These are phyloP conservation scores for Mugil cephalus DNA, from an alignment of 2,113 vertebrate species.

Conservation along the genomic window DNA sequence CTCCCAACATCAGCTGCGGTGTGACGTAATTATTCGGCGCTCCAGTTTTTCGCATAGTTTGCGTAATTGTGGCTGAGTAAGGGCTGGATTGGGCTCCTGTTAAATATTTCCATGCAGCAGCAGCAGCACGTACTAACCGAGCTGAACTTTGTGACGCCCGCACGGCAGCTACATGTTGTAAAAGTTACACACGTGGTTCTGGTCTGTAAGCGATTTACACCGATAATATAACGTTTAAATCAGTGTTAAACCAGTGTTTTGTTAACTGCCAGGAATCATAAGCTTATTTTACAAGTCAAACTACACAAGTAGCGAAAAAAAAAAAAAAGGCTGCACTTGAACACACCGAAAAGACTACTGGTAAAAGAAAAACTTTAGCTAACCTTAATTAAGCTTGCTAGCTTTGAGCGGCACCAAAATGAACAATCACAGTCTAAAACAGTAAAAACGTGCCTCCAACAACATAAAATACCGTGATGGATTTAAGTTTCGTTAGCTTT, in stretches of 20 bases:
- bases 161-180: constrained; percentile 37
- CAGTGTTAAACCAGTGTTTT: not conserved
- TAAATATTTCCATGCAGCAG: not conserved
- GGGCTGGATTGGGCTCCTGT: not conserved
- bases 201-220: constrained; percentile 18
- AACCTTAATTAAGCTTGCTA: too few relatives aligned
- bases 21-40: not conserved
- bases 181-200: not conserved
- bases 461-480: not conserved
- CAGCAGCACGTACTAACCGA: not conserved
- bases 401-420: not conserved
- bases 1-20: not conserved
- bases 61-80: not conserved
- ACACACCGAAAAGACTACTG: too few relatives aligned
- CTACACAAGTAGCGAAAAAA: not conserved
- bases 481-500: not conserved
- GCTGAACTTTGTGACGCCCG: constrained; percentile 8
- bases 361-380: too few relatives aligned
- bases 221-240: constrained; percentile 7
- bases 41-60: not conserved
- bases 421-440: not conserved
- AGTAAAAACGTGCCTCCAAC: not conserved
- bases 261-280: not conserved
- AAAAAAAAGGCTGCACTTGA: too few relatives aligned
- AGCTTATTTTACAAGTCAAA: constrained; percentile 34